phyloP scores from a whole-genome alignment of 2,888 invertebrate genomes.

The Biston betularia region DNA sequence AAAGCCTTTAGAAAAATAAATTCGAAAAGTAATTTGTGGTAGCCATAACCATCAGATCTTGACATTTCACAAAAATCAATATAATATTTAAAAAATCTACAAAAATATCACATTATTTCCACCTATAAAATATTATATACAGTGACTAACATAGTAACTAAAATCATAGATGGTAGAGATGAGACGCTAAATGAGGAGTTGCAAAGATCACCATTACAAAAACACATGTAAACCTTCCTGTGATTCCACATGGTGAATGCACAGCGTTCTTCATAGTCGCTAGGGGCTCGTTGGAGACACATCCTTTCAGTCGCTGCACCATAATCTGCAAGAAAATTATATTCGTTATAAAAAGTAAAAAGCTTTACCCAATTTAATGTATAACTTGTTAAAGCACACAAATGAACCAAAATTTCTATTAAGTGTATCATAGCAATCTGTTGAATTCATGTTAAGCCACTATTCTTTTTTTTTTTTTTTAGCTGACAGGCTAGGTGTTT shows the following conservation, averaged over 20 bases:
- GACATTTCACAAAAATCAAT: neutral
- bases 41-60: neutral
- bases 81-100: slow-evolving; percentile 4
- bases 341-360: neutral
- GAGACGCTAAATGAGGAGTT: slow-evolving; percentile 80
- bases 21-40: neutral
- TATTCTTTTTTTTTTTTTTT: no score
- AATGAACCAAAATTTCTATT: no score
- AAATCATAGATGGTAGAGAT: slow-evolving; percentile 48
- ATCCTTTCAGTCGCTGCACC: slow-evolving; percentile 95
- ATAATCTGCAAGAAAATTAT: slow-evolving; percentile 88
- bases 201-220: slow-evolving; percentile 96
- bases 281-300: slow-evolving; percentile 94
- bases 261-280: slow-evolving; percentile 95
- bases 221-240: slow-evolving; percentile 95
- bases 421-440: no score
- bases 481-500: no score
- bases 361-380: no score
- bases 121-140: slow-evolving; percentile 37
- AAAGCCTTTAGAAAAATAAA: neutral
- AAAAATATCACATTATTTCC: slow-evolving; percentile 26
- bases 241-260: slow-evolving; percentile 94
- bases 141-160: slow-evolving; percentile 52
- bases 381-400: no score
- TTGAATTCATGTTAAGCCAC: no score